Base-by-base conservation (phyloP, 2,888 invertebrate genomes). In the Phaonia tiefii region DNA sequence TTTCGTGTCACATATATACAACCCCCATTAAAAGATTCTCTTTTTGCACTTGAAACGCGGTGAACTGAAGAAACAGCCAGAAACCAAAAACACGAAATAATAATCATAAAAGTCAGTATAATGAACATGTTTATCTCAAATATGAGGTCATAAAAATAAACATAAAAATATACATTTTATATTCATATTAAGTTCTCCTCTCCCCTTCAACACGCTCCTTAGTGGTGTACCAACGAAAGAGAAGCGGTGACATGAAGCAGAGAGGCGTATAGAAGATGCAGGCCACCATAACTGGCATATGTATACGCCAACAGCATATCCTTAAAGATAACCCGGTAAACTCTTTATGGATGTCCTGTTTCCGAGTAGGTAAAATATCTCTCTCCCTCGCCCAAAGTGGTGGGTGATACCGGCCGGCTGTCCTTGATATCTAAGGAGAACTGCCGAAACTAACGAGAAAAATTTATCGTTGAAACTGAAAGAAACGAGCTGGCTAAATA, bases 221-320 rank as follows among this genome's bases (percentile, higher is more conserved):
- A 3, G 31, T 5, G 31, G 31, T 31, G 31, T 8, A 8, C 4
- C 3, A 31, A 8, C 8, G 8, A 31, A 31, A 31, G 31, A 31
- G 31, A 5, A 8, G 3, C 8, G 31, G 31, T 31, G 31, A 8
- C 3, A 31, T 31, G 8, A n/a, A n/a, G 8, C 31, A 31, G 31
- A 5, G 31, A 5, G 3, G 3, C 8, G 31, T 31, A 31, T 31
- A 31, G 8, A 8, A 31, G 4, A 31, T 3, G 31, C 51, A 66
- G 56, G 44, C 77, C 60, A 78, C 73, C 17, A 73, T 79, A 66
- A 79, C 66, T 66, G 60, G 66, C 75, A 71, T 75, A 79, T 79
- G 75, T 44, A 79, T 71, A 66, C 71, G 71, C 44, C 49, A 51
- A 75, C 46, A 75, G 42, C 69, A 67, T 58, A 75, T 75, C 71